phyloP scores from a whole-genome alignment of 2,113 vertebrate species.

The Anas platyrhynchos region DNA sequence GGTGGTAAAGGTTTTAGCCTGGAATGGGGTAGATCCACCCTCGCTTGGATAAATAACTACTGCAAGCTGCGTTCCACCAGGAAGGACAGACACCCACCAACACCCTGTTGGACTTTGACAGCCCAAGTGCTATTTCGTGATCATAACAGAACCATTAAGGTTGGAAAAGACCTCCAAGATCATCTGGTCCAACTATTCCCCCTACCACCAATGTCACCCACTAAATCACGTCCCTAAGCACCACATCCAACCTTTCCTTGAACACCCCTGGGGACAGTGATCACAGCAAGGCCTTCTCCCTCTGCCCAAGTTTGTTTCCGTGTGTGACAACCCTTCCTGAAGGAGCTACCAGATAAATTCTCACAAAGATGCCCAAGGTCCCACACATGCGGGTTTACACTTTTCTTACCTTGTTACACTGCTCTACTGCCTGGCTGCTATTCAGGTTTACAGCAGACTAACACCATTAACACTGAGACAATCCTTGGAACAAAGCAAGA shows the following conservation, averaged over 20 bases:
- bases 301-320: neutral
- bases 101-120: neutral
- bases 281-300: neutral
- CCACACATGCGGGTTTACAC: neutral
- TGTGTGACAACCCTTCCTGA: neutral
- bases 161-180: too few relatives aligned
- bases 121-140: neutral
- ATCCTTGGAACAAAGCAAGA: conserved; percentile 32
- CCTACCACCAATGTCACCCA: too few relatives aligned
- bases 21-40: neutral
- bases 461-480: neutral
- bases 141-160: neutral
- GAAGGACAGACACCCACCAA: neutral
- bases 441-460: neutral
- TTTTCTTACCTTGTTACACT: neutral
- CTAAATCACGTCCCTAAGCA: too few relatives aligned
- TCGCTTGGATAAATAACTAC: neutral
- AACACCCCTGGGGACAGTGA: too few relatives aligned
- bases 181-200: too few relatives aligned
- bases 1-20: neutral
- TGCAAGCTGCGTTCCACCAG: neutral
- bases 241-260: too few relatives aligned
- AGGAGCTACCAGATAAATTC: neutral
- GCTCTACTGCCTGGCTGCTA: neutral
- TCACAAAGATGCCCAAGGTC: neutral